phyloP scores from a whole-genome alignment of 2,888 invertebrate species.

The Parasteatoda lunata region DNA sequence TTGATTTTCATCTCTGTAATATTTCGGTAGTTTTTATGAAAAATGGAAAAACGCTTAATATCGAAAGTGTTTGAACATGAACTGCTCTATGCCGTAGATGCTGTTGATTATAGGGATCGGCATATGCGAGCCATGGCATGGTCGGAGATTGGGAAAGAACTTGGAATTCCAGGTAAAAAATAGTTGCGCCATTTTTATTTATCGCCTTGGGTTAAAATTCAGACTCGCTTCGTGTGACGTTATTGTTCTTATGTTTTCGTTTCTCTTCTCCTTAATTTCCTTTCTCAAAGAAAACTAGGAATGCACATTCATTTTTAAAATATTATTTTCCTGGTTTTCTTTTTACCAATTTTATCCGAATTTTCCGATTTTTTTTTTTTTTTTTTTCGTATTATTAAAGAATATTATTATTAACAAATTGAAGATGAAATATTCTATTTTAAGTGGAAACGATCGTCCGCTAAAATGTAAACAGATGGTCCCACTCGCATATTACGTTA shows the following conservation, averaged over 20 bases:
- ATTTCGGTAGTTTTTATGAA: background rate
- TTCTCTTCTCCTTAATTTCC: background rate
- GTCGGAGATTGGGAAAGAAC: slow-evolving; percentile 48
- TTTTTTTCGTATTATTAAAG: too few relatives aligned
- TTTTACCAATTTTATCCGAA: background rate
- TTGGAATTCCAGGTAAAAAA: slow-evolving; percentile 54
- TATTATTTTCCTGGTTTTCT: background rate
- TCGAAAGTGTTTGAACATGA: slow-evolving; percentile 48
- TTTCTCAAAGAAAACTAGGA: too few relatives aligned
- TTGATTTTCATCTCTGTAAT: background rate
- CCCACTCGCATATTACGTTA: too few relatives aligned
- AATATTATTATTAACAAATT: too few relatives aligned
- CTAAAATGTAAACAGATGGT: too few relatives aligned
- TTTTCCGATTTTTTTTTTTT: background rate
- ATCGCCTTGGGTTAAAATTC: background rate
- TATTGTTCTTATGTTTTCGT: background rate
- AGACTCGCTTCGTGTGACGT: background rate
- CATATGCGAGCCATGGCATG: slow-evolving; percentile 55
- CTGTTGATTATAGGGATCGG: slow-evolving; percentile 44
- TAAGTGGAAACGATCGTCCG: too few relatives aligned
- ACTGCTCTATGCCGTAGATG: slow-evolving; percentile 38
- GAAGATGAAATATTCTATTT: too few relatives aligned
- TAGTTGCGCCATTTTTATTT: background rate
- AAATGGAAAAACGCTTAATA: slow-evolving; percentile 44
- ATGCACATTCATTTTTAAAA: too few relatives aligned